Base-by-base conservation (phyloP, 2,888 invertebrate genomes). In the Fragum fragum region DNA sequence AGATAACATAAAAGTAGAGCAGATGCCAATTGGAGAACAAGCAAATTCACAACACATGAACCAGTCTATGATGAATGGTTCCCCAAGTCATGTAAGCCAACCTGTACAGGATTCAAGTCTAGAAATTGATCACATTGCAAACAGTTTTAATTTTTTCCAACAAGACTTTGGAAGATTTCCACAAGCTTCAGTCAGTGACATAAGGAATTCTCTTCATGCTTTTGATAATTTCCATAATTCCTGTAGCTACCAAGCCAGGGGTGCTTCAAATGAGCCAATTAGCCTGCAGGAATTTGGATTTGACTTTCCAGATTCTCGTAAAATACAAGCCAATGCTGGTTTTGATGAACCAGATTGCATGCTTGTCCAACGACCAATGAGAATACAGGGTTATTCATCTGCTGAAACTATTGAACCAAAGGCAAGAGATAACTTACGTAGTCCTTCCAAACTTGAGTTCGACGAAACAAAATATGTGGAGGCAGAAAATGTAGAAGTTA, bases 211-310 rank as follows among this genome's bases (percentile, higher is more conserved):
- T 5, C 42, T 66, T 16, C 66, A 66, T 42, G 66, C 66, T 42
- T 66, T 36, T 42, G 66, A 66, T 16, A 63, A 36, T 28, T 66
- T 66, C 66, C 39, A 66, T 1, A 32, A n/a, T 11, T 47, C 53
- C 5, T 76, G 76, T 63, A 57, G 71, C 18, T 76, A 71, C 18
- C 76, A 76, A n/a, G 71, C 76, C 1, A 57, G 76, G 26, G 39
- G 68, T 14, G 69, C 69, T 16, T 68, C 75, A 29, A 7, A 36
- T 57, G 59, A 57, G n/a, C 14, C 42, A 55, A 39, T 53, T 28
- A 52, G 32, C 26, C 9, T 55, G 21, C 29, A 39, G 36, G 47
- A 68, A 39, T 18, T 42, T 3, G 55, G 70, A 32, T 70, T 53
- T 70, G 70, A 55, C n/a, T 28, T 57, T 75, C n/a, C 36, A 9